phyloP scores from a whole-genome alignment of 2,888 invertebrate genomes.

The Ornithoptera priamus region DNA sequence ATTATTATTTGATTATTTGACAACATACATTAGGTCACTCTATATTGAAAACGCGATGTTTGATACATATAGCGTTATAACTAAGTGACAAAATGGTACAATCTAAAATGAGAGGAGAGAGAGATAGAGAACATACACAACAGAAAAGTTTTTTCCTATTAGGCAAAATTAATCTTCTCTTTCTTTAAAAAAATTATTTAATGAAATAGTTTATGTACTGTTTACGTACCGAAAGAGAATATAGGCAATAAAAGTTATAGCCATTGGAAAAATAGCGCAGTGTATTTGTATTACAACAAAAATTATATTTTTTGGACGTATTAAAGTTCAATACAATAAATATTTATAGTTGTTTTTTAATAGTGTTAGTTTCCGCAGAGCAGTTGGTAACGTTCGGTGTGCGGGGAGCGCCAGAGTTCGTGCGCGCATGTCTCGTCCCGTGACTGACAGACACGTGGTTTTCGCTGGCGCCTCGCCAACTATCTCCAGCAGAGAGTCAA shows the following conservation, averaged over 20 bases:
- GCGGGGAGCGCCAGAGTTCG: conserved; percentile 46
- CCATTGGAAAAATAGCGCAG: not conserved
- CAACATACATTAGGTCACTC: conserved; percentile 5
- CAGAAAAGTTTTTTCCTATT: not conserved
- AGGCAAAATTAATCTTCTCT: not conserved
- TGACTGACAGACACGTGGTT: conserved; percentile 75
- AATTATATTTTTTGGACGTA: too few relatives aligned
- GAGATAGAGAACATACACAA: not conserved
- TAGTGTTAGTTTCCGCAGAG: conserved; percentile 10
- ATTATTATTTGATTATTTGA: conserved; percentile 29
- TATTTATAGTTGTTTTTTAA: conserved; percentile 1
- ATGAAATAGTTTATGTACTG: not conserved
- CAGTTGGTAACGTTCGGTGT: conserved; percentile 38
- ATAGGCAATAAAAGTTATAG: not conserved
- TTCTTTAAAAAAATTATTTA: not conserved
- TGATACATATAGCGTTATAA: not conserved
- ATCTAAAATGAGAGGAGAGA: not conserved
- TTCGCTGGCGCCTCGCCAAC: conserved; percentile 73
- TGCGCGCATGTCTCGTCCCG: conserved; percentile 64
- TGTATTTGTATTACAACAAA: not conserved
- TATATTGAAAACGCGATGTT: not conserved
- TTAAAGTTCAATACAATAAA: not conserved
- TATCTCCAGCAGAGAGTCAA: conserved; percentile 79
- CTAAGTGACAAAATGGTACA: not conserved
- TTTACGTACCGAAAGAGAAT: not conserved